phyloP scores from a whole-genome alignment of 2,888 invertebrate species.

The Amphimallon solstitiale region DNA sequence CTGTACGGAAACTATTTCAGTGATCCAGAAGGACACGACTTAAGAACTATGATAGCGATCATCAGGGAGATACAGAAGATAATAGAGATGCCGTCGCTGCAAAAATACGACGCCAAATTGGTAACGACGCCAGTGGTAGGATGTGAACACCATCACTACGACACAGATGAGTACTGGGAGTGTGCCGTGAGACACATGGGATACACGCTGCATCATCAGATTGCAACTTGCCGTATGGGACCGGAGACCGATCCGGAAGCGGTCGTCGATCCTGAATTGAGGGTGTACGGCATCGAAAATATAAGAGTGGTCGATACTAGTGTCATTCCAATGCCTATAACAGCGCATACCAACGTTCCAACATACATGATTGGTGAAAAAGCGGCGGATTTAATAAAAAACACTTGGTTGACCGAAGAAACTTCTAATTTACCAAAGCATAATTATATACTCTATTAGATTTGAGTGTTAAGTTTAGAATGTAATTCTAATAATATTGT shows the following conservation, averaged over 20 bases:
- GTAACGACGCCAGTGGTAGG: conserved; percentile 65
- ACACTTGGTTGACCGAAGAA: conserved; percentile 56
- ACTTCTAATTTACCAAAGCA: background rate
- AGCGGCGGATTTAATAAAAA: conserved; percentile 66
- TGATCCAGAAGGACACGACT: conserved; percentile 65
- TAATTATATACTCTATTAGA: background rate
- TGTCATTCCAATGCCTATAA: conserved; percentile 66
- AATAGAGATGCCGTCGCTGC: conserved; percentile 63
- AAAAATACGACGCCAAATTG: conserved; percentile 61
- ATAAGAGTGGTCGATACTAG: conserved; percentile 69
- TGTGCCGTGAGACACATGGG: conserved; percentile 64
- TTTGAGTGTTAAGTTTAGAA: no score
- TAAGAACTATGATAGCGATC: conserved; percentile 56
- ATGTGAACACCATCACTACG: conserved; percentile 61
- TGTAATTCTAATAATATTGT: no score
- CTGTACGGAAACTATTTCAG: conserved; percentile 84
- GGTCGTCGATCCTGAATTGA: conserved; percentile 67
- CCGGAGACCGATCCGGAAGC: conserved; percentile 64
- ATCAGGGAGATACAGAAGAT: conserved; percentile 67
- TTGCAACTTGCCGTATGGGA: conserved; percentile 70
- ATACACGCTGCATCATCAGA: conserved; percentile 66
- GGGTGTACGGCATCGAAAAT: conserved; percentile 65
- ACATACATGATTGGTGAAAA: conserved; percentile 70
- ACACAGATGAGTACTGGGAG: conserved; percentile 66
- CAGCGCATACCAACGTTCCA: conserved; percentile 67